Percentiles rank a stretch among this genome's conserved stretches.
Evolutionary conservation across 2,888 invertebrate species (phyloP).

Genomic region (Timema podura): DNA sequence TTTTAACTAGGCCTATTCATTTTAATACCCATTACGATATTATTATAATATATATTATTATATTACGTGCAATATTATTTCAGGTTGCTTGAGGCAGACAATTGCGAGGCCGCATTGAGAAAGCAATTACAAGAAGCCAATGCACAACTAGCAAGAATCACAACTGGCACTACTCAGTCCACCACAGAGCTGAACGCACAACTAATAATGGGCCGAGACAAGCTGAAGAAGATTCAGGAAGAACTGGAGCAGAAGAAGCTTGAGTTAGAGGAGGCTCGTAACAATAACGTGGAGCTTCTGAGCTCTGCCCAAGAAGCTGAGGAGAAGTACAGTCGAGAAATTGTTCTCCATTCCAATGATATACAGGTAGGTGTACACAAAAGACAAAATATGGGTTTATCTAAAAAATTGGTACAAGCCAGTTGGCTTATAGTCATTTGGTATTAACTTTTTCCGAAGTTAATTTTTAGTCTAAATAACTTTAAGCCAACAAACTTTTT

Average conservation of each 20-base stretch:
- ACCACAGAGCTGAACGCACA: slow-evolving; percentile 51
- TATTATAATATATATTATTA: background rate
- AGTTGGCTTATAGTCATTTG: too few species aligned
- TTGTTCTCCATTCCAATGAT: slow-evolving; percentile 72
- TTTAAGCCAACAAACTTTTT: too few species aligned
- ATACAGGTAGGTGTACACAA: slow-evolving; percentile 37
- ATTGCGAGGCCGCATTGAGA: slow-evolving; percentile 50
- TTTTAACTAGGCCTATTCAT: too few species aligned
- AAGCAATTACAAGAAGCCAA: slow-evolving; percentile 42
- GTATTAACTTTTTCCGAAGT: too few species aligned
- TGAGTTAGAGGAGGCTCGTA: slow-evolving; percentile 57
- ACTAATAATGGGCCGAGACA: slow-evolving; percentile 54
- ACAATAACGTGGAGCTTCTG: slow-evolving; percentile 59
- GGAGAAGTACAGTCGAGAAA: slow-evolving; percentile 74
- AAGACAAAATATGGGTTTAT: too few species aligned
- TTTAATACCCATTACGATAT: too few species aligned
- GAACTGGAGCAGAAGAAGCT: slow-evolving; percentile 56
- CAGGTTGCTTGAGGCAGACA: slow-evolving; percentile 45
- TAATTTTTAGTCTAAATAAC: too few species aligned
- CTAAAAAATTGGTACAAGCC: too few species aligned
- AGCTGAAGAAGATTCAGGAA: slow-evolving; percentile 53
- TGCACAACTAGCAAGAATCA: slow-evolving; percentile 45
- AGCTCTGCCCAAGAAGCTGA: slow-evolving; percentile 64
- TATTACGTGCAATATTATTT: background rate
- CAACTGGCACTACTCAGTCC: slow-evolving; percentile 60